Base-by-base conservation (phyloP, 2,797 vertebrate species). In the Bovichtus variegatus region DNA sequence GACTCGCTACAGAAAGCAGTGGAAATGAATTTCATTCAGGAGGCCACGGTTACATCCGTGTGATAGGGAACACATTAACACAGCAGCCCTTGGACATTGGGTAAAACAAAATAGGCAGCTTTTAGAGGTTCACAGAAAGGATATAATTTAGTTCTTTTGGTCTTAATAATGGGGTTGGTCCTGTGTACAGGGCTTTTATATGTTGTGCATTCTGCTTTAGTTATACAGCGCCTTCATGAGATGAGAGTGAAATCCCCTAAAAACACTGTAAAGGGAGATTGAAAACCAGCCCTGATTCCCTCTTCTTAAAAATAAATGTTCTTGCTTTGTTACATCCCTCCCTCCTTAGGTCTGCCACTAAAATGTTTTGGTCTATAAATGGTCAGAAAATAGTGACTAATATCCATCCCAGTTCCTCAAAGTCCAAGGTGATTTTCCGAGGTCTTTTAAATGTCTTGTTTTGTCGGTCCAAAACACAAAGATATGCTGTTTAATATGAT, bases 161-260 rank as follows among this genome's bases (percentile, higher is more conserved):
- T 66, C 73, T 76, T 70, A 49, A 38, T 74, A 54, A 76, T 59
- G 38, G 41, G n/a, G 16, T 58, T 77, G 63, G 23, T 60, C 36
- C 10, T 47, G 34, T 82, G 23, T 53, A 47, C 15, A n/a, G 59
- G 9, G 29, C 38, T 74, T 74, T 63, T 76, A 16, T 68, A 25
- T 57, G 44, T 55, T 27, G 15, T 63, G 55, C 49, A 10, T 47
- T 50, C 25, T 29, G 6, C 19, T 50, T 54, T 23, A 23, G n/a
- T 47, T 34, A 15, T 34, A 40, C 54, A 46, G 29, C 40, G 16
- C 36, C 4, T 59, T n/a, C 25, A 46, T 40, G 40, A 36, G 57
- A 47, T 38, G 23, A 68, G 46, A 38, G n/a, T 36, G 11, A 57
- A 11, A 38, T 2, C 19, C 25, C 46, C 2, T 21, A 51, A 44